phyloP scores from a whole-genome alignment of 2,888 invertebrate species.

The Panorpa germanica region DNA sequence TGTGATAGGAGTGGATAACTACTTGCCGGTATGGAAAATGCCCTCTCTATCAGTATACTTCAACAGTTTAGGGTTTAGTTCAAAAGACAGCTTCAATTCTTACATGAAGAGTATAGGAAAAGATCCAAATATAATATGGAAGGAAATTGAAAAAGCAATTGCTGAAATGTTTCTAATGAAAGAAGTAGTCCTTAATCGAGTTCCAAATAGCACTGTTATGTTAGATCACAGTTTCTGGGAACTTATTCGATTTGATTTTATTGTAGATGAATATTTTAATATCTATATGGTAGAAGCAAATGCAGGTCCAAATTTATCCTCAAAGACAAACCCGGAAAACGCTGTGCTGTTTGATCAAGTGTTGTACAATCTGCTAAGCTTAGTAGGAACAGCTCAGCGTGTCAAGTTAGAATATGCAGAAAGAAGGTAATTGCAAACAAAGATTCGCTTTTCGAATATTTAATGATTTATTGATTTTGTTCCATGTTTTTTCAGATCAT shows the following conservation, averaged over 20 bases:
- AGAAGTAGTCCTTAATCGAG: conserved; percentile 43
- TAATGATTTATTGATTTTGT: not conserved
- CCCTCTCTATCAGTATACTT: conserved; percentile 55
- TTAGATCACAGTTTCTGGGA: conserved; percentile 76
- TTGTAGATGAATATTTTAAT: conserved; percentile 69
- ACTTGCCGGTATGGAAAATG: conserved; percentile 87
- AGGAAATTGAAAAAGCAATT: conserved; percentile 61
- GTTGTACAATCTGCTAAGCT: conserved; percentile 58
- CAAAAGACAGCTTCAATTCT: conserved; percentile 74
- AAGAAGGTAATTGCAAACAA: too few species aligned
- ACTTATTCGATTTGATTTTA: conserved; percentile 85
- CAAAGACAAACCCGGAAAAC: conserved; percentile 79
- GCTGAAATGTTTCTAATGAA: conserved; percentile 46
- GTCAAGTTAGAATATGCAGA: too few species aligned
- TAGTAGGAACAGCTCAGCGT: conserved; percentile 56
- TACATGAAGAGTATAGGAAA: conserved; percentile 46
- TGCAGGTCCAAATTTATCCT: conserved; percentile 95
- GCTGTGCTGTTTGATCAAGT: conserved; percentile 82
- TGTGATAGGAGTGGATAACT: conserved; percentile 87
- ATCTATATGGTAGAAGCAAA: conserved; percentile 90
- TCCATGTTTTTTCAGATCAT: conserved; percentile 21
- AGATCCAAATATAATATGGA: conserved; percentile 59
- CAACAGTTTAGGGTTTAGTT: conserved; percentile 51
- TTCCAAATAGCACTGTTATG: too few species aligned
- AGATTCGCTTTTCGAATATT: too few species aligned